Evolutionary conservation across 2,888 invertebrate genomes (phyloP), one percentile per base, ranked within the genome.

Genomic region (Limnephilus lunatus): DNA sequence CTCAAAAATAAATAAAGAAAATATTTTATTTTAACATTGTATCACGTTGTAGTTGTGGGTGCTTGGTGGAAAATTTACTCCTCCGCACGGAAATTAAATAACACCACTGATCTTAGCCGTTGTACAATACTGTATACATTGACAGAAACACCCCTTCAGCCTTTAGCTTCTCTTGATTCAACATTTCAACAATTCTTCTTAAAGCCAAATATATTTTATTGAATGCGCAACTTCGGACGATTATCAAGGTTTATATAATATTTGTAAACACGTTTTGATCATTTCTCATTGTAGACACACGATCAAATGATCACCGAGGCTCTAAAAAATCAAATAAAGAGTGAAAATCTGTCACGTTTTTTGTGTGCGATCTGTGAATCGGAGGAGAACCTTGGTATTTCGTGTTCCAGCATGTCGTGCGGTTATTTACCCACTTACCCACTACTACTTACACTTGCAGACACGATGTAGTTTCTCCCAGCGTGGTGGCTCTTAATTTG

Each of bases 391-490:
- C 48, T 39, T 48, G 86, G 48, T 30, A 86, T 44, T 86, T 86
- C 86, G 86, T 86, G 86, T n/a, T 86, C 48, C 86, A 30, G 44
- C 35, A 30, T 44, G n/a, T 86, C 86, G 86, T 86, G 86, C 86
- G 48, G 48, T 86, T 86, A 48, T 86, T 86, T 44, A 86, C 86
- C 86, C 44, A 48, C 48, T 82, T 82, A 32, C 19, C 81, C 30
- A 81, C 53, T 19, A 68, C 68, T n/a, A 68, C 68, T 68, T n/a
- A 68, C 25, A 68, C 25, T 68, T 7, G 5, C 68, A n/a, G 25
- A n/a, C 68, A 68, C 68, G 68, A n/a, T n/a, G 68, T n/a, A 68
- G 68, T 68, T n/a, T 68, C 68, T 68, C 68, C n/a, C 68, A 68
- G n/a, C 68, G 53, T 68, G 68, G 5, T 68, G 68, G 68, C 68